phyloP scores from a whole-genome alignment of 1,140 invertebrate genomes.

The Hydropsyche tenuis region DNA sequence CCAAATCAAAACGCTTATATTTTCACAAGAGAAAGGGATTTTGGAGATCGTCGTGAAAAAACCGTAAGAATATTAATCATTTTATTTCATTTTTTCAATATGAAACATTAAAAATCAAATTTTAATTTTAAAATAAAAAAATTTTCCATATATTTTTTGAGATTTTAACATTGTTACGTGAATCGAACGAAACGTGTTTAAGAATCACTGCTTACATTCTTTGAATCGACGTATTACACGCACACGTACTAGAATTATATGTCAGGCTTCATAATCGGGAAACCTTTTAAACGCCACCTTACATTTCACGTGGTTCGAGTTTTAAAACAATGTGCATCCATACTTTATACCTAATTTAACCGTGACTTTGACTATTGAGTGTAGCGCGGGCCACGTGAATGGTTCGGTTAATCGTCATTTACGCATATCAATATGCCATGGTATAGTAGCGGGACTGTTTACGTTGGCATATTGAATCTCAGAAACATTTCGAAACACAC shows the following conservation, averaged over 20 bases:
- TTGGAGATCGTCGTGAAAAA: constrained; percentile 69
- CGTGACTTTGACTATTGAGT: constrained; percentile 3
- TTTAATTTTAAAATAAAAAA: too few relatives aligned
- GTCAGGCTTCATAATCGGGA: constrained; percentile 41
- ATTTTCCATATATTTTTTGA: too few relatives aligned
- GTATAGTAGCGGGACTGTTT: not conserved
- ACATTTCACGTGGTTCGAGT: not conserved
- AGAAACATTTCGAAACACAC: constrained; percentile 1
- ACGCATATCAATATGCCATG: constrained; percentile 19
- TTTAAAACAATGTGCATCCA: constrained; percentile 20
- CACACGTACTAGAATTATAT: too few relatives aligned
- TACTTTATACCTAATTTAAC: constrained; percentile 21
- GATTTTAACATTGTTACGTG: too few relatives aligned
- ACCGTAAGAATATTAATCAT: constrained; percentile 60
- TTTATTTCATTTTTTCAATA: too few relatives aligned
- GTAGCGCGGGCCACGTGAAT: constrained; percentile 25
- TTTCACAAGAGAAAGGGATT: constrained; percentile 61
- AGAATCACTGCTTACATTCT: constrained; percentile 11
- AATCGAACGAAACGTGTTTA: too few relatives aligned
- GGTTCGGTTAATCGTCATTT: not conserved
- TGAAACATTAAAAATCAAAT: too few relatives aligned
- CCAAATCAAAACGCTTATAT: constrained; percentile 47
- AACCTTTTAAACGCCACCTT: constrained; percentile 2
- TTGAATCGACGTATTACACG: too few relatives aligned
- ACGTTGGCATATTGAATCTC: not conserved